Percentiles rank a stretch among this genome's conserved stretches.
Evolutionary conservation across 2,113 vertebrate genomes (phyloP).

Genomic region (Hippocampus mohnikei): DNA sequence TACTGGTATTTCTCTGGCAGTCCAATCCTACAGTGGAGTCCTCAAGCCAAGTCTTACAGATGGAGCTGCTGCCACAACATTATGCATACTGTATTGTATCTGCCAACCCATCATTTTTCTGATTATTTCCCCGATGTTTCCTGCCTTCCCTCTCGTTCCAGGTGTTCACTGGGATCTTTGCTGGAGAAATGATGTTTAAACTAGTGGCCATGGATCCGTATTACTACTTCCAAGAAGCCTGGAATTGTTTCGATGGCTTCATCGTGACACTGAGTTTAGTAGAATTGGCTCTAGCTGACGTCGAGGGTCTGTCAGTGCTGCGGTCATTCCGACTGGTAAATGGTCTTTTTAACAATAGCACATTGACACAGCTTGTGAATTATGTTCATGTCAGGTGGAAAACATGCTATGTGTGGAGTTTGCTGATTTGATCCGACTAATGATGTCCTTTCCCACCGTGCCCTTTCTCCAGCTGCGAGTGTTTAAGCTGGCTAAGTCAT

Average conservation of each 20-base stretch:
- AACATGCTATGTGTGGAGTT: neutral
- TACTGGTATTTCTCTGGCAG: neutral
- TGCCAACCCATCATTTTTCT: constrained; percentile 1
- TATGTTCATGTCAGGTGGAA: neutral
- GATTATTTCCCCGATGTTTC: neutral
- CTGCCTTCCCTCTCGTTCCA: constrained; percentile 45
- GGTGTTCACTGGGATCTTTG: constrained; percentile 99
- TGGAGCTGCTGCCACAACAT: neutral
- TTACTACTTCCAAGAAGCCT: constrained; percentile 98
- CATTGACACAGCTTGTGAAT: neutral
- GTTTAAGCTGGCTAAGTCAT: constrained; percentile 97
- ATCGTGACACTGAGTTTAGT: constrained; percentile 97
- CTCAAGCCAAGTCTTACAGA: neutral
- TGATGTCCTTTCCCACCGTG: neutral
- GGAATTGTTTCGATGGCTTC: constrained; percentile 98
- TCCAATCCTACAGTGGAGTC: neutral
- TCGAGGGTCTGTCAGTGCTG: constrained; percentile 95
- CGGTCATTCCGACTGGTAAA: constrained; percentile 96
- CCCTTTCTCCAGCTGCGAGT: constrained; percentile 82
- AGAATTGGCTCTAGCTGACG: constrained; percentile 89
- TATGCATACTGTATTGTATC: neutral
- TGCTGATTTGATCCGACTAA: neutral
- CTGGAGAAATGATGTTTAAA: constrained; percentile 97
- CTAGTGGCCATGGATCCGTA: constrained; percentile 98
- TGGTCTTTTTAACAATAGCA: constrained; percentile 4